Base-by-base conservation (phyloP, 2,888 invertebrate genomes). In the Drosophila affinis region DNA sequence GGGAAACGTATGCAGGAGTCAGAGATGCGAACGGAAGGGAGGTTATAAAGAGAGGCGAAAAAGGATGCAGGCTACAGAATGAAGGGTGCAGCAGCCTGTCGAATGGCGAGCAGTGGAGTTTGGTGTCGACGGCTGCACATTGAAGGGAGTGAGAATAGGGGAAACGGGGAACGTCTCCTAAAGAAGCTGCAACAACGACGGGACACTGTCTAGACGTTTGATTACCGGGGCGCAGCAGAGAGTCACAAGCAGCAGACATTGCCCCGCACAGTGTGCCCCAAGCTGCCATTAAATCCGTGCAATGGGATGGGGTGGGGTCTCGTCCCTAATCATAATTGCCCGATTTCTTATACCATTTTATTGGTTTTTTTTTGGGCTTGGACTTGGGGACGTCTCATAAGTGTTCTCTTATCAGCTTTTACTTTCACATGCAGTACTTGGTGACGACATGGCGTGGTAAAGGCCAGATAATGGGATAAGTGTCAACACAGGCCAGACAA, bases 161-260 rank as follows among this genome's bases (percentile, higher is more conserved):
- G 49, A 29, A 51, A 29, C 44, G 44, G 48, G 59, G 39, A 49
- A 56, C 49, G 54, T 57, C 39, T 57, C 59, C 72, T 62, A 76
- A 86, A 79, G 78, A 88, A 78, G 86, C 79, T 86, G 76, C 80
- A 77, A 32, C 77, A 67, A 78, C 79, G 64, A 73, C 71, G 72
- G 80, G 85, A 76, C 69, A 75, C 77, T 84, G 86, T 87, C 86
- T 87, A 87, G 86, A 87, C 86, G 69, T 85, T 78, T 87, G 78
- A 86, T 89, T 84, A 88, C 84, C 80, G 76, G 74, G 72, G 67
- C 68, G 32, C 57, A 51, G 46, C 47, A 63, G 61, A 61, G 70
- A 39, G 39, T 39, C 39, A 7, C 7, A 39, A n/a, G 39, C 39
- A 39, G 21, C 79, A 72, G 74, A 74, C 60, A 45, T 48, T 47